A percentile compares a stretch with the other conserved stretches of the same genome.
Evolutionary conservation across 2,797 vertebrate genomes (phyloP).

Genomic region (Muscicapa comitata): DNA sequence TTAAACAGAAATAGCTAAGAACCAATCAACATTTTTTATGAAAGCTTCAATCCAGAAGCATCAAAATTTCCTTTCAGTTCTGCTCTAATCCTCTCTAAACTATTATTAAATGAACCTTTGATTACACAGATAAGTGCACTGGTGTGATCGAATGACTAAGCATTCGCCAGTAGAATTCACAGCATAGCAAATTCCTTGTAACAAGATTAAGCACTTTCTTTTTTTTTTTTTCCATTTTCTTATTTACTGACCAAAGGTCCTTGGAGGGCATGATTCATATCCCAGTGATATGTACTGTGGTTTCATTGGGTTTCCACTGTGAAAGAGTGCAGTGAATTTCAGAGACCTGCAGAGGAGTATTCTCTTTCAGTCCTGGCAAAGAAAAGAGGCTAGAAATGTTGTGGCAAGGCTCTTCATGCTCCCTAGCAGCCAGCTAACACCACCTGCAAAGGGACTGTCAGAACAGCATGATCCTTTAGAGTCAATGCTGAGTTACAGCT

Average conservation of each 20-base stretch:
- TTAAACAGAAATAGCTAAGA: background rate
- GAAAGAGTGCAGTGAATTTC: background rate
- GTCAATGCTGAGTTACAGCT: background rate
- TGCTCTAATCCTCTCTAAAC: conserved; percentile 14
- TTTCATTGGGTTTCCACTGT: background rate
- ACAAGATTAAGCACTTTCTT: background rate
- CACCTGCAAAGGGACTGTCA: background rate
- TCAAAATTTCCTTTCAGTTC: conserved; percentile 11
- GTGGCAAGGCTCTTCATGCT: background rate
- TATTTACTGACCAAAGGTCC: background rate
- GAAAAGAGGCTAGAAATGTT: background rate
- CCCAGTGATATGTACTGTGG: background rate
- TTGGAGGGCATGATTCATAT: background rate
- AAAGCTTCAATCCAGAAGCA: background rate
- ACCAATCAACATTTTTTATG: background rate
- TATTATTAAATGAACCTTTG: conserved; percentile 16
- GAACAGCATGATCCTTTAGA: background rate
- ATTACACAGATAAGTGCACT: background rate
- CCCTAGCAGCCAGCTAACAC: background rate
- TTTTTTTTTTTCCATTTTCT: background rate
- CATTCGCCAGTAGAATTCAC: background rate
- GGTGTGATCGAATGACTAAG: background rate
- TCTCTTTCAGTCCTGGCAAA: background rate
- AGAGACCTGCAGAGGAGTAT: background rate
- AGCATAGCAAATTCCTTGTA: background rate